These are phyloP conservation scores for Sinonovacula constricta DNA, from an alignment of 1,140 invertebrate species.

Conservation along the genomic window DNA sequence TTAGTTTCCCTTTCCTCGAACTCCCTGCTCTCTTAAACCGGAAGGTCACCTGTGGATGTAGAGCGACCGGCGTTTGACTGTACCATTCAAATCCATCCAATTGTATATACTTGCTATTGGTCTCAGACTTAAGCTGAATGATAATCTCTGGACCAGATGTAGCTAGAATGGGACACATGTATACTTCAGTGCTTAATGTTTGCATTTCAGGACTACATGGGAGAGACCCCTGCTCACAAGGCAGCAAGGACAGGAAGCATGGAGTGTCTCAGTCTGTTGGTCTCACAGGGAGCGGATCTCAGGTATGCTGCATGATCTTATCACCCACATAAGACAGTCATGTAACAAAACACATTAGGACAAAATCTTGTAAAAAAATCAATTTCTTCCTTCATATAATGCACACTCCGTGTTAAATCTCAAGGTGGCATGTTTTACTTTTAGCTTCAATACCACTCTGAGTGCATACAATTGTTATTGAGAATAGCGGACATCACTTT, in stretches of 20 bases:
- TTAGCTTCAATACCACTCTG: too few species aligned
- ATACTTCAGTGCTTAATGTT: too few species aligned
- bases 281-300: constrained; percentile 65
- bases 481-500: too few species aligned
- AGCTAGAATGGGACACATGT: background rate
- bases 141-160: background rate
- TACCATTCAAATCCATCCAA: background rate
- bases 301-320: too few species aligned
- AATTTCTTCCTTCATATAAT: too few species aligned
- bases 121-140: background rate
- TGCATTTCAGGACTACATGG: constrained; percentile 70
- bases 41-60: background rate
- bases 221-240: constrained; percentile 73
- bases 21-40: too few species aligned
- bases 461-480: too few species aligned
- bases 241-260: constrained; percentile 73
- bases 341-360: too few species aligned
- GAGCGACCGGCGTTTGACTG: background rate
- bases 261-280: constrained; percentile 71
- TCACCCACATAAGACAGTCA: too few species aligned
- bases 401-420: too few species aligned
- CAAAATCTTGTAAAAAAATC: too few species aligned
- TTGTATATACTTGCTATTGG: background rate
- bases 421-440: too few species aligned
- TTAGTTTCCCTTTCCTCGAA: background rate